Evolutionary conservation across 2,797 vertebrate species (phyloP), one percentile per base, ranked within the genome.

Genomic region (Capromys pilorides): DNA sequence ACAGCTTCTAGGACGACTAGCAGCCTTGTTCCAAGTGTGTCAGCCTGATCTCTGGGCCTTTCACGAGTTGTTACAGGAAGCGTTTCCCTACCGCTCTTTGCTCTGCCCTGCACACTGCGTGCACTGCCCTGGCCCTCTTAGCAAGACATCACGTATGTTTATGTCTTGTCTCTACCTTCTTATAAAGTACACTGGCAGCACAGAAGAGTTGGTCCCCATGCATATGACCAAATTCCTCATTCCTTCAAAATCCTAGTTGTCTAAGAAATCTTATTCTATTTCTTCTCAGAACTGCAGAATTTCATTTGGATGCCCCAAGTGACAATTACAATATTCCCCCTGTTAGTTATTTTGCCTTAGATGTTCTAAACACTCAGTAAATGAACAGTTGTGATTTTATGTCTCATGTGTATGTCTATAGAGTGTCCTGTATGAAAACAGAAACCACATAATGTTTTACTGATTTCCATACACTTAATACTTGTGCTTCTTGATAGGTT

Each of bases 231-330:
- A 95, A 84, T 57, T 41, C n/a, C 79, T 66, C 2, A 78, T 69
- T 6, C 26, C 14, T 86, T 93, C 36, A 59, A 83, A 64, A 86
- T 49, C 41, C 22, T 39, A 92, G 8, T 89, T n/a, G 51, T 87
- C 41, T 64, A 57, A 83, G 81, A 87, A 93, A 66, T 24, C 82
- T 80, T 67, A 93, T 31, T 78, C n/a, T 92, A 49, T 96, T 91
- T 36, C 64, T 82, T 93, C 33, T 78, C 77, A 88, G 83, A 97
- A 86, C 57, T 18, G 12, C 18, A 82, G 87, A 95, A 67, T 5
- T 81, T 86, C 81, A 91, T 77, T 80, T 69, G 66, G 64, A 64
- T 16, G 24, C 88, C 12, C 88, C n/a, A 82, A 86, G 28, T 80
- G 51, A 61, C 24, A 80, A 61, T 51, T 80, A 73, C 28, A 95